phyloP scores from a whole-genome alignment of 2,797 vertebrate species.

The Meda fulgida region DNA sequence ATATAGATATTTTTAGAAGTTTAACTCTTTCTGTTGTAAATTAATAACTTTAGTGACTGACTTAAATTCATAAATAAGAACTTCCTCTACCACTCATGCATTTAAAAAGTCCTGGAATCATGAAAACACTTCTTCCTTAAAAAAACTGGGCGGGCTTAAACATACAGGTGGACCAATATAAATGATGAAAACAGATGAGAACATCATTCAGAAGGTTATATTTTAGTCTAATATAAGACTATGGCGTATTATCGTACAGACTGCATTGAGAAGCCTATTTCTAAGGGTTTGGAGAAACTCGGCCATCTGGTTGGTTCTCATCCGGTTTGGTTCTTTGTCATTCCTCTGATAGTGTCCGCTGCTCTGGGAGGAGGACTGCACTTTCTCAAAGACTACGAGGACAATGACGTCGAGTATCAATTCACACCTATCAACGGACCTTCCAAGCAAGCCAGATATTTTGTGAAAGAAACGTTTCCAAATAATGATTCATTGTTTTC shows the following conservation, averaged over 20 bases:
- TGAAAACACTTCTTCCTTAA: background rate
- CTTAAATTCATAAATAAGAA: background rate
- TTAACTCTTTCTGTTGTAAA: background rate
- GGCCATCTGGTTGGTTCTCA: slow-evolving; percentile 65
- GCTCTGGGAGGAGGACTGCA: slow-evolving; percentile 73
- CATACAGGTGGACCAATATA: background rate
- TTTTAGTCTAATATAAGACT: background rate
- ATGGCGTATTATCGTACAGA: slow-evolving; percentile 68
- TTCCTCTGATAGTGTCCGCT: slow-evolving; percentile 71
- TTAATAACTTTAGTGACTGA: background rate
- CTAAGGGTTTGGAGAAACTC: slow-evolving; percentile 65
- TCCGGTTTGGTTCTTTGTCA: slow-evolving; percentile 68
- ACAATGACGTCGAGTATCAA: slow-evolving; percentile 77
- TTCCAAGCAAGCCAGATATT: slow-evolving; percentile 76
- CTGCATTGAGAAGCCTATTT: slow-evolving; percentile 69
- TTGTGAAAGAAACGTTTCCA: slow-evolving; percentile 72
- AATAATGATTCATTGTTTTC: slow-evolving; percentile 74
- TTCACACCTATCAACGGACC: slow-evolving; percentile 77
- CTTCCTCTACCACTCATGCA: background rate
- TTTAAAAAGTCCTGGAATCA: background rate
- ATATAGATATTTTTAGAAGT: too few relatives aligned
- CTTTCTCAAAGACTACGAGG: slow-evolving; percentile 60
- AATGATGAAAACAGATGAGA: background rate
- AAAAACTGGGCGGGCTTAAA: background rate
- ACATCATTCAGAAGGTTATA: background rate